Evolutionary conservation across 2,113 vertebrate genomes (phyloP).

Genomic region (Chloroceryle aenea): DNA sequence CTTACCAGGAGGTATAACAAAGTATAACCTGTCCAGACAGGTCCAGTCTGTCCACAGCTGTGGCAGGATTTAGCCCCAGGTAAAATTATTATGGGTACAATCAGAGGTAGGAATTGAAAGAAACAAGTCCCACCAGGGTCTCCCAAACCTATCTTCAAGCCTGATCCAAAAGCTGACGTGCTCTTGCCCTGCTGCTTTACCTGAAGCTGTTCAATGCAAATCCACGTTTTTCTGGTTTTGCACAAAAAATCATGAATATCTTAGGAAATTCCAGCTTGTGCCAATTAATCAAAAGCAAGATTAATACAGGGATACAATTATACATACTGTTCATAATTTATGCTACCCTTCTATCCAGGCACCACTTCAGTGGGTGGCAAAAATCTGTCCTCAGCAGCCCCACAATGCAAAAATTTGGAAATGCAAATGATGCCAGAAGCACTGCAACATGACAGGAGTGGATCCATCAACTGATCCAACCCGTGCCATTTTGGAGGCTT

Average conservation of each 20-base stretch:
- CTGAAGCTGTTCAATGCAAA: fast-evolving
- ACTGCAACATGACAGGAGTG: too few relatives aligned
- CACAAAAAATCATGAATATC: neutral
- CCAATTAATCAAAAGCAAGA: neutral
- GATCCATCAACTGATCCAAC: too few relatives aligned
- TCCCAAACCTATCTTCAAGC: neutral
- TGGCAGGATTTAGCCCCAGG: neutral
- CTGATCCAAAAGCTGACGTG: neutral
- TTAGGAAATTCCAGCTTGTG: neutral
- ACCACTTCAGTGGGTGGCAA: neutral
- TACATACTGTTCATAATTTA: neutral
- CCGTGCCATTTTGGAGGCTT: neutral
- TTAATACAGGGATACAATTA: neutral
- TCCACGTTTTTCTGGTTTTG: neutral
- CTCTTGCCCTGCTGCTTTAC: neutral
- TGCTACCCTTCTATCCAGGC: neutral
- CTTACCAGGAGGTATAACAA: neutral
- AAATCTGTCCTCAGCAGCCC: neutral
- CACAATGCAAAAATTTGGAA: neutral
- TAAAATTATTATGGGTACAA: too few relatives aligned
- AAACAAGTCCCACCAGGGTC: neutral
- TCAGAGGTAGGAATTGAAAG: neutral
- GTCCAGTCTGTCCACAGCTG: neutral
- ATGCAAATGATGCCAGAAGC: neutral
- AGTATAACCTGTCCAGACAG: neutral